Conservation (phyloP, 2,888 invertebrate genomes). For the Lysandra coridon region DNA sequence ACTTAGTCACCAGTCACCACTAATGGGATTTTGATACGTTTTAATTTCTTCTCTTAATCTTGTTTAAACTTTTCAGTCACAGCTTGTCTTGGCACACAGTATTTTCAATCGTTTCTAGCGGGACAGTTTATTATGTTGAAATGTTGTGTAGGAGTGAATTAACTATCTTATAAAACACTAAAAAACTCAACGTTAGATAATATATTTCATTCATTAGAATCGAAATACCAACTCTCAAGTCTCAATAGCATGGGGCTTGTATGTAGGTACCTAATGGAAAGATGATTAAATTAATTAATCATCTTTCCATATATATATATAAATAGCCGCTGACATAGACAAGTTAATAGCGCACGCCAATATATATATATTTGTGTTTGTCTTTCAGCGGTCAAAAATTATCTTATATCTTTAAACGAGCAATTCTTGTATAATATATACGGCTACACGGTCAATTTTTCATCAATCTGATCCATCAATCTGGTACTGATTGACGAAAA, state of each 20-base stretch:
- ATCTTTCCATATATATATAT: too few species aligned
- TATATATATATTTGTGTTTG: too few species aligned
- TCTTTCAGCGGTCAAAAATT: too few species aligned
- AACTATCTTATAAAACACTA: not conserved
- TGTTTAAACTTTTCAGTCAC: not conserved
- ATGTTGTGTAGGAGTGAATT: constrained; percentile 23
- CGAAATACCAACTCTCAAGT: not conserved
- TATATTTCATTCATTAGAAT: constrained; percentile 10
- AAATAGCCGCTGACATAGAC: too few species aligned
- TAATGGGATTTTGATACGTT: not conserved
- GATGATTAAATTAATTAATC: too few species aligned
- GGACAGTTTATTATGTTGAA: constrained; percentile 8
- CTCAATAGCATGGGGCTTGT: not conserved
- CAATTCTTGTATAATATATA: too few species aligned
- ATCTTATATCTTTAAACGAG: too few species aligned
- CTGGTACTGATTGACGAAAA: too few species aligned
- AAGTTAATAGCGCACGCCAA: too few species aligned
- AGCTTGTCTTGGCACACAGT: not conserved
- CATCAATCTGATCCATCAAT: too few species aligned
- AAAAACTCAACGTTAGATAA: constrained; percentile 11
- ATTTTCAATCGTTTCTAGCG: constrained; percentile 2
- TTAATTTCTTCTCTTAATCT: not conserved
- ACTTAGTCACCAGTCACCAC: not conserved
- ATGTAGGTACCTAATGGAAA: too few species aligned
- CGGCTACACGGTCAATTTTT: too few species aligned